Evolutionary conservation across 2,888 invertebrate genomes (phyloP).

Genomic region (Cerastoderma edule): DNA sequence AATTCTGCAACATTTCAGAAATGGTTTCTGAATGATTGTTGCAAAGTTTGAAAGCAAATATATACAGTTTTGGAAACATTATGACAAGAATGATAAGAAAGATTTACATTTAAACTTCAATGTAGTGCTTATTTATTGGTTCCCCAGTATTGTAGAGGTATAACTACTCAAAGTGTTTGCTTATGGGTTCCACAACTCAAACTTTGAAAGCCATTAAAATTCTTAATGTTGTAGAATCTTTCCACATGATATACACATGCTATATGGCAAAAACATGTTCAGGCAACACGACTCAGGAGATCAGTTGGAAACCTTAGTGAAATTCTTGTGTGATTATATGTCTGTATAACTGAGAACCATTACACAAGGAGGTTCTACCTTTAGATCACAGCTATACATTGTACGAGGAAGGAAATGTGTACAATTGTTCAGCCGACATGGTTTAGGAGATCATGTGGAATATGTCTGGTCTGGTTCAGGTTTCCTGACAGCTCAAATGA

Average conservation of each 20-base stretch:
- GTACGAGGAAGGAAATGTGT: neutral
- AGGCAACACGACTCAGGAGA: neutral
- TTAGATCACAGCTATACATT: too few relatives aligned
- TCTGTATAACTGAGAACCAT: neutral
- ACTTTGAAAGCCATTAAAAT: neutral
- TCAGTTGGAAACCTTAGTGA: too few relatives aligned
- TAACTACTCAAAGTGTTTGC: neutral
- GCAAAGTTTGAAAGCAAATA: too few relatives aligned
- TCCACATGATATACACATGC: neutral
- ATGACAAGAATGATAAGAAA: too few relatives aligned
- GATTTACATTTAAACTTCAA: too few relatives aligned
- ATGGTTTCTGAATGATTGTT: too few relatives aligned
- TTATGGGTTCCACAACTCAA: neutral
- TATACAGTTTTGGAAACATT: too few relatives aligned
- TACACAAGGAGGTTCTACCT: too few relatives aligned
- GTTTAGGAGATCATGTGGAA: constrained; percentile 51
- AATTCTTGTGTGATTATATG: too few relatives aligned
- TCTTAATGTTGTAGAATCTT: too few relatives aligned
- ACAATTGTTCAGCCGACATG: constrained; percentile 26
- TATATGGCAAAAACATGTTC: neutral
- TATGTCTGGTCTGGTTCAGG: constrained; percentile 64
- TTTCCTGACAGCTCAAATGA: constrained; percentile 69
- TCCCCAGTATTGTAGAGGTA: neutral
- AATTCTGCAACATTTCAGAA: too few relatives aligned
- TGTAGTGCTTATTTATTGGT: neutral